Evolutionary conservation across 2,888 invertebrate species (phyloP).

Genomic region (Cryptocheilus praepositus): DNA sequence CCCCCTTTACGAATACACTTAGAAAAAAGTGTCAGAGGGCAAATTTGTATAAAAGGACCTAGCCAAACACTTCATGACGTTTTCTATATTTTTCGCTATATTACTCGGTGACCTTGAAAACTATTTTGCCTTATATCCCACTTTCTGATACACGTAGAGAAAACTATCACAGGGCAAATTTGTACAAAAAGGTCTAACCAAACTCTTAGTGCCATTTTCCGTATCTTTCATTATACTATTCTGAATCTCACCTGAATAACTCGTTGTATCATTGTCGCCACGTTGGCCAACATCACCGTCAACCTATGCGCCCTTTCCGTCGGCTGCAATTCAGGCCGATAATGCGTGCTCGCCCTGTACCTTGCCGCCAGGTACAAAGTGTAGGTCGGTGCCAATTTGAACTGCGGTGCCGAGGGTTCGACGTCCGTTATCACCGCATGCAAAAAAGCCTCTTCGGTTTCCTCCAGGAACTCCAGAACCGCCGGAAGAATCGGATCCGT

Average conservation of each 20-base stretch:
- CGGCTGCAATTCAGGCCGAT: constrained; percentile 93
- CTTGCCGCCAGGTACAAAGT: constrained; percentile 95
- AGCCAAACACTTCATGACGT: too few relatives aligned
- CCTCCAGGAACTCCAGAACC: constrained; percentile 95
- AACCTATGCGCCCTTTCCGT: constrained; percentile 94
- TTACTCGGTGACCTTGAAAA: too few relatives aligned
- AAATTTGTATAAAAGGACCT: too few relatives aligned
- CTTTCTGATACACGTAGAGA: too few relatives aligned
- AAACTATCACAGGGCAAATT: too few relatives aligned
- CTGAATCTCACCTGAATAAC: constrained; percentile 85
- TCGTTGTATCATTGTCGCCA: constrained; percentile 90
- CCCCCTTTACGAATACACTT: too few relatives aligned
- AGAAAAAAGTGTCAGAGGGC: too few relatives aligned
- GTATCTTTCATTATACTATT: too few relatives aligned
- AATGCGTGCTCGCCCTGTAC: constrained; percentile 95
- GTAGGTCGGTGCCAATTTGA: constrained; percentile 97
- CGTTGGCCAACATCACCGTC: constrained; percentile 92
- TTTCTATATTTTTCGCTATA: too few relatives aligned
- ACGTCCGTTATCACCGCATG: constrained; percentile 91
- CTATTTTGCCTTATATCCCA: too few relatives aligned
- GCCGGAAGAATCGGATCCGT: constrained; percentile 95
- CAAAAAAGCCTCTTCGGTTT: constrained; percentile 94
- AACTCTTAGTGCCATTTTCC: too few relatives aligned
- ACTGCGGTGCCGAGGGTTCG: constrained; percentile 91
- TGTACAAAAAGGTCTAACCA: too few relatives aligned